Evolutionary conservation across 2,113 vertebrate species (phyloP), one percentile per base, ranked within the genome.

Genomic region (Lontra canadensis): DNA sequence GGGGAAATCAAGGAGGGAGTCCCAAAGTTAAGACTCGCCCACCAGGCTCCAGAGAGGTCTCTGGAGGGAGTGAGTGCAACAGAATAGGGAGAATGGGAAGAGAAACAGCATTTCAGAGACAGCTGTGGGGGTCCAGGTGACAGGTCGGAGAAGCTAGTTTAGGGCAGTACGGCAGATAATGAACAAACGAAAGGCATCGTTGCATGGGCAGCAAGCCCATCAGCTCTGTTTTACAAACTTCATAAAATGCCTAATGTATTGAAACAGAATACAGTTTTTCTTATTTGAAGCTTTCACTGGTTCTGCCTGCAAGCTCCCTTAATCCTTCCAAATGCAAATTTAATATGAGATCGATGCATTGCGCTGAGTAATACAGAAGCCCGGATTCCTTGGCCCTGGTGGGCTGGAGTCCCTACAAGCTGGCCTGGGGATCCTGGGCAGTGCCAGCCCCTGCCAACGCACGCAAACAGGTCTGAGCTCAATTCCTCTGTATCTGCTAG

Each of bases 381-480:
- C 90, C 42, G 31, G 36, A 15, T 34, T 95, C 95, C 98, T 96
- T 69, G 97, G 98, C 97, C 42, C 21, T 31, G 1, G 39, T 0
- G 63, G 90, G 69, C 4, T 20, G 95, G 90, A 95, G 88, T 25
- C 25, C 42, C 73, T 47, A 25, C 3, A 12, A 17, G 14, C 42
- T 29, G 73, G 73, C 39, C 73, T 17, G 14, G 95, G 74, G 69
- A 42, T 87, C 95, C 97, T 69, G 79, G 94, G 95, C 86, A 36
- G 15, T 65, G 65, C 94, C 29, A 7, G 94, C 96, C 93, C 86
- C 88, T 29, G 80, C 67, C 93, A 8, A 44, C 73, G 67, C 82
- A 13, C 96, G 94, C 97, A 91, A 97, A 97, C 95, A 49, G 57
- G 73, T 97, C 95, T 98, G 98, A 98, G 88, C 90, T 95, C 95